Evolutionary conservation across 2,888 invertebrate genomes (phyloP), one percentile per base, ranked within the genome.

Genomic region (Aelia acuminata): DNA sequence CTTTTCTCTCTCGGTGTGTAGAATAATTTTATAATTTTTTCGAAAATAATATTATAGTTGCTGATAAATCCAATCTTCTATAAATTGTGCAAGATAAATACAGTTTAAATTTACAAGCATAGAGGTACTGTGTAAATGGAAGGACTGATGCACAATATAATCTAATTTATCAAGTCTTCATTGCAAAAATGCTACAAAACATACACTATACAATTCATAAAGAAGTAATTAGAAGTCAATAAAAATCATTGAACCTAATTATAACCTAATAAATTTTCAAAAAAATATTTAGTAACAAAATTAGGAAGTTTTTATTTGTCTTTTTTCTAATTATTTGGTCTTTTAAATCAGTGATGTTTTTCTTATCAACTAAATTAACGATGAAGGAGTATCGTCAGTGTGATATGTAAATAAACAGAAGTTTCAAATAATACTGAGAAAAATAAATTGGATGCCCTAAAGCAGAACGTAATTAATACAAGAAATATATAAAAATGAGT

Each of bases 271-370:
- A 57, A n/a, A n/a, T 57, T 0, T 15, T 3, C 4, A 18, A 5
- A 35, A 35, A 70, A 35, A 26, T 26, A 10, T 57, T n/a, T 18
- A 4, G 0, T 20, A 8, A 70, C n/a, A 31, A 31, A 70, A 31
- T 31, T 70, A 70, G 4, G 35, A 70, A 70, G 63, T 5, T 70
- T 70, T 70, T 70, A 70, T 70, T 70, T 70, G 63, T 22, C 63
- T 3, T 70, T 57, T 70, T 53, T 57, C 0, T n/a, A 20, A 53
- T 49, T 11, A 13, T 50, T 50, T 50, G 3, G 20, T 20, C 22
- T n/a, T 20, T 57, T 13, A 26, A n/a, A 5, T 22, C 11, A 4
- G 5, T 20, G n/a, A 8, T 10, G n/a, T 10, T 1, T 18, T 18
- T 63, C 1, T 4, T 13, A 57, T 13, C 15, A 31, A 63, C 4